phyloP scores from a whole-genome alignment of 2,797 vertebrate species.

The Myotis daubentonii region DNA sequence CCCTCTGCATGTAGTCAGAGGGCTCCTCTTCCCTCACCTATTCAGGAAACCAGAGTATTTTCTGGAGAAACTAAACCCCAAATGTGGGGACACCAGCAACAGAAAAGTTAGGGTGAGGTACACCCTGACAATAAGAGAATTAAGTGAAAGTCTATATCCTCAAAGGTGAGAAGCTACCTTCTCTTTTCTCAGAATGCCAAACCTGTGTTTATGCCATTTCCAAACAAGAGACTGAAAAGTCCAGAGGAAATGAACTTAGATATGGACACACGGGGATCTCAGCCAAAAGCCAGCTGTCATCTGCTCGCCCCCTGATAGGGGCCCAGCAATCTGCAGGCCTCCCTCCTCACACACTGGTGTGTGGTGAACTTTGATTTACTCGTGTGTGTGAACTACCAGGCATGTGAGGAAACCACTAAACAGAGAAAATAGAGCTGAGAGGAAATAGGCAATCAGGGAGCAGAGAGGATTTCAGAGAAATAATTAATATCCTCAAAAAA shows the following conservation, averaged over 20 bases:
- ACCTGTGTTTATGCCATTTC: not conserved
- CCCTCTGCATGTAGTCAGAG: not conserved
- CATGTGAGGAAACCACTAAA: not conserved
- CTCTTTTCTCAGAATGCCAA: not conserved
- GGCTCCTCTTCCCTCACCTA: not conserved
- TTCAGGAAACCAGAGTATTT: not conserved
- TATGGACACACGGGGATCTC: not conserved
- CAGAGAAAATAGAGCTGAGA: not conserved
- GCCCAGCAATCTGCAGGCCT: not conserved
- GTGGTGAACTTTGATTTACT: not conserved
- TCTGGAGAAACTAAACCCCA: not conserved
- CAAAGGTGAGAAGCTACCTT: not conserved
- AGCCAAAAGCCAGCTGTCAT: not conserved
- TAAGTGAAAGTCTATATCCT: not conserved
- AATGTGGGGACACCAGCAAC: not conserved
- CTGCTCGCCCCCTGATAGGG: not conserved
- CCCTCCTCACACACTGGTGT: rapidly evolving
- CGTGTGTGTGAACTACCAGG: not conserved
- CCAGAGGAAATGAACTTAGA: not conserved
- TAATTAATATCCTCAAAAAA: constrained; percentile 9
- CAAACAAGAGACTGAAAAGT: not conserved
- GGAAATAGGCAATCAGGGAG: not conserved
- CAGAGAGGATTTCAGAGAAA: constrained; percentile 13
- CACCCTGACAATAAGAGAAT: not conserved
- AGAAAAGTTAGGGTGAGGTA: not conserved